Base-by-base conservation (phyloP, 1,140 invertebrate genomes). In the Brachionus rotundiformis region DNA sequence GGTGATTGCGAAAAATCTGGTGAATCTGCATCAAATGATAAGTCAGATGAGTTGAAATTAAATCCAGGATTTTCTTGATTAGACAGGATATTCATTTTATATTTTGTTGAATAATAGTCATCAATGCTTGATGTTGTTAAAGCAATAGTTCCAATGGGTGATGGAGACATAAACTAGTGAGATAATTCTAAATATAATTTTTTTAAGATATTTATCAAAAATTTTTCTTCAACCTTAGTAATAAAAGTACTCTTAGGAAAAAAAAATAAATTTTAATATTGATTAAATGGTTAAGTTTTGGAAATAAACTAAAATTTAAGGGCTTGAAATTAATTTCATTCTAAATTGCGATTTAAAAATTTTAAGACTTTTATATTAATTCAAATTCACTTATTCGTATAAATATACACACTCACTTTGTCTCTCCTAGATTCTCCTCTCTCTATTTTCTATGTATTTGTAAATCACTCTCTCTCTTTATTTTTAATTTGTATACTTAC, bases 141-240 rank as follows among this genome's bases (percentile, higher is more conserved):
- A 11, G 61, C n/a, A 11, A 29, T 5, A 1, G 61, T 63, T 63
- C 25, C 61, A 63, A 63, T 33, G 11, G 61, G 61, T 16, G 61
- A 63, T 63, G 61, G 61, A 63, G 61, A 63, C 61, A 63, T 63
- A 63, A 63, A 63, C 47, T 54, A 19, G 47, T 54, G 7, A 54
- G 23, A 54, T 54, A 54, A 54, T 54, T 19, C 16, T 23, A 49
- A 16, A 49, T 16, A 49, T 5, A 49, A 47, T n/a, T 16, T 19
- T 49, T 16, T 49, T 1, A 19, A 49, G 19, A 49, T 39, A n/a
- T n/a, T n/a, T n/a, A n/a, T n/a, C n/a, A n/a, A n/a, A n/a, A n/a
- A n/a, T n/a, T n/a, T n/a, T n/a, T n/a, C n/a, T n/a, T n/a, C n/a
- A n/a, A n/a, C n/a, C n/a, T n/a, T n/a, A n/a, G n/a, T n/a, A n/a